Conservation (phyloP, 2,888 invertebrate species). For the Panzeria rudis region DNA sequence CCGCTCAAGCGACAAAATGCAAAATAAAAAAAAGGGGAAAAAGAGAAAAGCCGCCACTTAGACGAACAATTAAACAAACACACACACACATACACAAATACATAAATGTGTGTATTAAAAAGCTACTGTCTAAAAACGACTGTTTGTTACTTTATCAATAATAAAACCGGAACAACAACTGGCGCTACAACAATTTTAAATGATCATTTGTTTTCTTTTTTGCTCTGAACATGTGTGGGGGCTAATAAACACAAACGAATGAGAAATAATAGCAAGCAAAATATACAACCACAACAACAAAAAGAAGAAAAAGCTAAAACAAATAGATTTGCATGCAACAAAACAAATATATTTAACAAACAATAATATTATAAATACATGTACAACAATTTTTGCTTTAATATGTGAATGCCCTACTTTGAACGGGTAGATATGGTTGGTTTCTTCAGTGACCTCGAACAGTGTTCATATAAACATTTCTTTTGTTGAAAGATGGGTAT, state of each 20-base stretch:
- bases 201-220: slow-evolving; percentile 33
- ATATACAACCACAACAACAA: neutral
- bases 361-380: slow-evolving; percentile 29
- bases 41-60: slow-evolving; percentile 68
- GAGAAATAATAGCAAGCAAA: slow-evolving; percentile 41
- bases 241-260: slow-evolving; percentile 57
- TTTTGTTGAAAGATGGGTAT: too few relatives aligned
- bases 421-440: neutral
- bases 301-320: slow-evolving; percentile 23
- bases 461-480: neutral
- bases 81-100: slow-evolving; percentile 38
- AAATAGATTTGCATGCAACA: slow-evolving; percentile 53
- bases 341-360: slow-evolving; percentile 43
- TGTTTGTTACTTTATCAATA: slow-evolving; percentile 58
- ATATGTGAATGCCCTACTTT: neutral
- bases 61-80: slow-evolving; percentile 52
- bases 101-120: slow-evolving; percentile 58
- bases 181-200: slow-evolving; percentile 78
- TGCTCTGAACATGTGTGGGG: slow-evolving; percentile 74
- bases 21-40: slow-evolving; percentile 60
- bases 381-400: slow-evolving; percentile 5
- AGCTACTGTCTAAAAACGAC: slow-evolving; percentile 57
- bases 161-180: slow-evolving; percentile 80
- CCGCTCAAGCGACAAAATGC: slow-evolving; percentile 66
- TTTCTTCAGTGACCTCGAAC: too few relatives aligned